These are phyloP conservation scores for Malurus splendens DNA, from an alignment of 2,797 vertebrate species.

Conservation along the genomic window DNA sequence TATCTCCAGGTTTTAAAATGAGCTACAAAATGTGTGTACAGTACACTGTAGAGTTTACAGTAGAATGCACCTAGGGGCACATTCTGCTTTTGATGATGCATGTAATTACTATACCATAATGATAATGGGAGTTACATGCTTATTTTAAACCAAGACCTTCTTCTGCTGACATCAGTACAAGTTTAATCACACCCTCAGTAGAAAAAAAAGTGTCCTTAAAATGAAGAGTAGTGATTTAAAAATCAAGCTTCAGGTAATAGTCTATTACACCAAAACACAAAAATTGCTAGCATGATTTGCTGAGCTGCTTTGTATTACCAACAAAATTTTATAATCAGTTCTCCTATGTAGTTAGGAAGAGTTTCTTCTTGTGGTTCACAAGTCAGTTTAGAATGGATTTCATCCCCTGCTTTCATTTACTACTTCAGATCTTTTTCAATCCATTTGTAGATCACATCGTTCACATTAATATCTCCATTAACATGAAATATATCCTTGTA, in stretches of 20 bases:
- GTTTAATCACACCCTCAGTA: not conserved
- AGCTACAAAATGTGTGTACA: not conserved
- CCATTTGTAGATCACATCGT: not conserved
- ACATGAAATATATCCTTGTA: not conserved
- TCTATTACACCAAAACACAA: not conserved
- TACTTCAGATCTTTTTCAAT: slow-evolving; percentile 50
- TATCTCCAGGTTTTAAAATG: not conserved
- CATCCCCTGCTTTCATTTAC: slow-evolving; percentile 66
- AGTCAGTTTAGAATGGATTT: slow-evolving; percentile 69
- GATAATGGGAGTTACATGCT: not conserved
- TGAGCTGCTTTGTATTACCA: not conserved
- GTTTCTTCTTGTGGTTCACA: slow-evolving; percentile 67
- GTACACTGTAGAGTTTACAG: not conserved
- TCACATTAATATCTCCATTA: not conserved
- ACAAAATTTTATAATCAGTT: not conserved
- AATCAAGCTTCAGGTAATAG: not conserved
- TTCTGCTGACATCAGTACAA: not conserved
- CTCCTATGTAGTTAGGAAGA: slow-evolving; percentile 69
- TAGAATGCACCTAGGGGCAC: not conserved
- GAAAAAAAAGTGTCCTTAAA: not conserved
- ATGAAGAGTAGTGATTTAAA: not conserved
- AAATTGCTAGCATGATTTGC: not conserved
- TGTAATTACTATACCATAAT: not conserved
- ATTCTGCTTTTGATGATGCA: not conserved
- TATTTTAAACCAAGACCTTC: not conserved